Base-by-base conservation (phyloP, 2,888 invertebrate species). In the Alcis repandata region DNA sequence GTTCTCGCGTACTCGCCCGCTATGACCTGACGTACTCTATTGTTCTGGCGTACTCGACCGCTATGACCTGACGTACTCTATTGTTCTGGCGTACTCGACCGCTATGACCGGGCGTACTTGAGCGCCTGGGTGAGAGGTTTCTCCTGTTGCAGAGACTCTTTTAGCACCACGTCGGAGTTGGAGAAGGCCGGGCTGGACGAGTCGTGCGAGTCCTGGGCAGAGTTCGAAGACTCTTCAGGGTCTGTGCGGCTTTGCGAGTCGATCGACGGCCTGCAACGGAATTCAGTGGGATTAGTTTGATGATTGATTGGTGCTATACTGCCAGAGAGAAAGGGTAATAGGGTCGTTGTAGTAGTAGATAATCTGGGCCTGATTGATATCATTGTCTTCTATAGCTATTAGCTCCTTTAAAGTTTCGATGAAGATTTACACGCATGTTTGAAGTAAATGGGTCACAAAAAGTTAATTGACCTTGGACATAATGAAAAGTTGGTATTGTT, bases 61-160 rank as follows among this genome's bases (percentile, higher is more conserved):
- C 20, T 19, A 43, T 4, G 20, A 43, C 20, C 2, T 46, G 22
- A n/a, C 22, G 27, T 32, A 51, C 33, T 13, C 7, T 51, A 48
- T 3, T 15, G 11, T 13, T 9, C 33, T 51, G 15, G 33, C 9
- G 38, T 38, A 2, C 8, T 15, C 27, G n/a, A 40, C 22, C 33
- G 49, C 41, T 64, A 64, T 8, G 91, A 92, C 27, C 90, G 73
- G 4, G 92, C 92, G 72, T 84, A 92, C 76, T 89, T 91, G 32
- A 91, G 79, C 1, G 92, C 92, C 59, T 82, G 80, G n/a, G 75
- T 76, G n/a, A 82, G 83, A 0, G 91, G 90, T 63, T 92, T 92
- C 79, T 92, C 92, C 57, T 89, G 84, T 67, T 88, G 88, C 63
- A 92, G 74, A 6, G 91, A 91, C 0, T 91, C 89, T 62, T 92